These are phyloP conservation scores for Phortica okadai DNA, from an alignment of 2,888 invertebrate species.

Conservation along the genomic window DNA sequence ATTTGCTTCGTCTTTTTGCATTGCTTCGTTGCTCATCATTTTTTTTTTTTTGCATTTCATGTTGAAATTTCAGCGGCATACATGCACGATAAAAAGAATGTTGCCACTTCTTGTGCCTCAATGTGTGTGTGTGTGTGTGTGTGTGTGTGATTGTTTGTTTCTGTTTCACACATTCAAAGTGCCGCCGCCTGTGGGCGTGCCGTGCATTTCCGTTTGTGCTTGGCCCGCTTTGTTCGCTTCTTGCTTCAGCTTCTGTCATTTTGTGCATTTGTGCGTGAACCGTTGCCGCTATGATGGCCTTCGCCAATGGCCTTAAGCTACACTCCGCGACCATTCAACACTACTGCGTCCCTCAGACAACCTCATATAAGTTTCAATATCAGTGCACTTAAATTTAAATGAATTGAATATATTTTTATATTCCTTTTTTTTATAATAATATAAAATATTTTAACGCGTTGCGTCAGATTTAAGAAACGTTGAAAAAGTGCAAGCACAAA, in stretches of 20 bases:
- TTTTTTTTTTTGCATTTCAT: neutral
- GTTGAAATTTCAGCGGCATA: neutral
- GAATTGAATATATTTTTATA: conserved; percentile 40
- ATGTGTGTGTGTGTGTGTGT: neutral
- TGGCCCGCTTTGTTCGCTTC: neutral
- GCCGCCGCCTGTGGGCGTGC: neutral
- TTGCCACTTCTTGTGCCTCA: neutral
- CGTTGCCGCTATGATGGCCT: neutral
- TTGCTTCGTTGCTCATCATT: too few relatives aligned
- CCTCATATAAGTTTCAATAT: conserved; percentile 47
- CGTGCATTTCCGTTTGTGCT: conserved; percentile 9
- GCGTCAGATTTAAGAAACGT: neutral
- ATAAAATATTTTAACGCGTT: neutral
- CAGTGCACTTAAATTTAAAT: conserved; percentile 51
- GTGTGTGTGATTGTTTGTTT: neutral
- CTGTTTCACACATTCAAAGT: neutral
- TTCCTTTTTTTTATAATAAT: neutral
- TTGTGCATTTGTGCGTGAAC: conserved; percentile 15
- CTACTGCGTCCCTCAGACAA: too few relatives aligned
- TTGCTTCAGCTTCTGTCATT: conserved; percentile 12
- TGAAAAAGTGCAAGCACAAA: conserved; percentile 27
- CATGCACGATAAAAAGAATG: conserved; percentile 6
- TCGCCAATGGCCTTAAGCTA: too few relatives aligned
- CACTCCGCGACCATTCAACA: too few relatives aligned
- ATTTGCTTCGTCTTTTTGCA: neutral